A percentile compares a stretch with the other conserved stretches of the same genome.
These are phyloP conservation scores for Tetraneura akinire DNA, from an alignment of 1,140 invertebrate genomes.

Conservation along the genomic window DNA sequence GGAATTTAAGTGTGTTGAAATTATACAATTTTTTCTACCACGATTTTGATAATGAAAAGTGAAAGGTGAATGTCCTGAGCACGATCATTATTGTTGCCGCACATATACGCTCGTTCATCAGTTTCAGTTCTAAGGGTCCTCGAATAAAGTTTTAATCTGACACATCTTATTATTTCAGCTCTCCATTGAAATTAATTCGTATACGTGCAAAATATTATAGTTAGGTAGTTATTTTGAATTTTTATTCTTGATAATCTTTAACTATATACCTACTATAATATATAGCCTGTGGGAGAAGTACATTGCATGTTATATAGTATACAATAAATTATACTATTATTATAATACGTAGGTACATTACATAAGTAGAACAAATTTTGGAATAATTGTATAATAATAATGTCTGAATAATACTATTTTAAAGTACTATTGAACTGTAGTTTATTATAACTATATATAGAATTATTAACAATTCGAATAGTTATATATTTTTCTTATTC, in stretches of 20 bases:
- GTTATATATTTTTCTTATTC: too few relatives aligned
- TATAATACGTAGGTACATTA: not conserved
- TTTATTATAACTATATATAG: too few relatives aligned
- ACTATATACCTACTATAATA: too few relatives aligned
- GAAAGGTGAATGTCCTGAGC: constrained; percentile 46
- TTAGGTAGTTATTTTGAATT: constrained; percentile 1
- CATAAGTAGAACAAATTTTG: not conserved
- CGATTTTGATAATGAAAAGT: constrained; percentile 51
- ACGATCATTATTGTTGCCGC: constrained; percentile 41
- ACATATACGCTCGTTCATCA: not conserved
- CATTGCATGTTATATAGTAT: too few relatives aligned
- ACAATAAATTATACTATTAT: not conserved
- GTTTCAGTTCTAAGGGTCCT: constrained; percentile 3
- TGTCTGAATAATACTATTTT: not conserved
- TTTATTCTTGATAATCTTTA: constrained; percentile 15
- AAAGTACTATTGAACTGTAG: not conserved
- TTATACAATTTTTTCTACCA: constrained; percentile 24
- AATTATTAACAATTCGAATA: too few relatives aligned
- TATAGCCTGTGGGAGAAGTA: too few relatives aligned
- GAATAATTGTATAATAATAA: not conserved
- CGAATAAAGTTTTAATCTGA: constrained; percentile 8
- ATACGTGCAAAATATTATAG: not conserved
- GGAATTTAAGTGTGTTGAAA: constrained; percentile 41
- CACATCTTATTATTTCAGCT: constrained; percentile 41
- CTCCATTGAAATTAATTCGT: constrained; percentile 12